A percentile compares a stretch with the other conserved stretches of the same genome.
These are phyloP conservation scores for Ornithorhynchus anatinus DNA, from an alignment of 2,113 vertebrate genomes.

Conservation along the genomic window DNA sequence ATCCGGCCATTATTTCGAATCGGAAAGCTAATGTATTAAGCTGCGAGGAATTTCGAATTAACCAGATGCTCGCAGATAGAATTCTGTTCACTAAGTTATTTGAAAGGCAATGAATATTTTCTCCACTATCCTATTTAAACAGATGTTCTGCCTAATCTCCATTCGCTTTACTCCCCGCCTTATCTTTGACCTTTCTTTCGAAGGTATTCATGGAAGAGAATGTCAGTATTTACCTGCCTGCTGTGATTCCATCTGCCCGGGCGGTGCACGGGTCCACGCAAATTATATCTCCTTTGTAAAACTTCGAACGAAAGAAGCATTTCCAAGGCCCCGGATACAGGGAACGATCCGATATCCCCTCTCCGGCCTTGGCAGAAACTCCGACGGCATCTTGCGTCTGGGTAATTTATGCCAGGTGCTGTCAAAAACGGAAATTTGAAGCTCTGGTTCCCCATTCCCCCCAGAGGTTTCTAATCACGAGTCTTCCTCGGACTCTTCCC, in stretches of 20 bases:
- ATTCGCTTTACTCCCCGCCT: conserved; percentile 69
- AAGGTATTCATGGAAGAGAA: conserved; percentile 72
- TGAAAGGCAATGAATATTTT: conserved; percentile 62
- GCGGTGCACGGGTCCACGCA: conserved; percentile 62
- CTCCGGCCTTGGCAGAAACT: conserved; percentile 59
- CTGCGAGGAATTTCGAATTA: conserved; percentile 55
- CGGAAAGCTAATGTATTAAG: conserved; percentile 17
- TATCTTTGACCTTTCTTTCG: conserved; percentile 78
- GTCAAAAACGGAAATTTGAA: conserved; percentile 45
- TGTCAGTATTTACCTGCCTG: conserved; percentile 80
- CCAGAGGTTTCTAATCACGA: conserved; percentile 32
- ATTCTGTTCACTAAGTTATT: conserved; percentile 47
- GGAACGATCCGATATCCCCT: conserved; percentile 63
- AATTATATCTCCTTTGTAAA: conserved; percentile 75
- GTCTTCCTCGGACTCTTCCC: conserved; percentile 29
- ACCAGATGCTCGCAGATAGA: conserved; percentile 52
- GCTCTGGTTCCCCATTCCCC: conserved; percentile 31
- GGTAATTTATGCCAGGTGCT: conserved; percentile 58
- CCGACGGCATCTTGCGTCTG: conserved; percentile 58
- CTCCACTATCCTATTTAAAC: conserved; percentile 58
- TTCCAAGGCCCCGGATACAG: conserved; percentile 58
- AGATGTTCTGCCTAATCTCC: conserved; percentile 74
- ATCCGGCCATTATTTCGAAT: conserved; percentile 24
- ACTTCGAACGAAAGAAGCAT: conserved; percentile 74
- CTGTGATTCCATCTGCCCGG: conserved; percentile 79